Percentiles rank a stretch among this genome's conserved stretches.
These are phyloP conservation scores for Acanthis flammea DNA, from an alignment of 2,797 vertebrate genomes.

Conservation along the genomic window DNA sequence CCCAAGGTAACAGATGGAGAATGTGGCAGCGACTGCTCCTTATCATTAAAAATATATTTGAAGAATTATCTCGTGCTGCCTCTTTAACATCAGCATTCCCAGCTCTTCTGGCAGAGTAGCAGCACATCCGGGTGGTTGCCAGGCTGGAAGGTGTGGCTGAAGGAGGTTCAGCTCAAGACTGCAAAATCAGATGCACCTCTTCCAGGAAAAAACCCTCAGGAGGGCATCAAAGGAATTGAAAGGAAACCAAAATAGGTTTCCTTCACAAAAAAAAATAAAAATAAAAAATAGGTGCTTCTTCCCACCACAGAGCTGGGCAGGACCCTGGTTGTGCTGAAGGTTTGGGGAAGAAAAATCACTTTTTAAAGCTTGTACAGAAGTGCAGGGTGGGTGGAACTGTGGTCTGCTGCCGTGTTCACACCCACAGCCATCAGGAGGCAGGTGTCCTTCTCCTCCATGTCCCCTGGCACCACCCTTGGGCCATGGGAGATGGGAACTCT, in stretches of 20 bases:
- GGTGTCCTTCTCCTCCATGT: rapidly evolving
- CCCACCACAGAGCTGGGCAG: neutral
- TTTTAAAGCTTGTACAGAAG: neutral
- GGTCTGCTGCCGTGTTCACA: neutral
- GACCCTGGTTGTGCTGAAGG: neutral
- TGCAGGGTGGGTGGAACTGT: neutral
- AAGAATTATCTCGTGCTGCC: neutral
- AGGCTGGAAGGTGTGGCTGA: neutral
- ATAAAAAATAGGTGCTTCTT: neutral
- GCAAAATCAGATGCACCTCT: neutral
- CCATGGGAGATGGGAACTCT: neutral
- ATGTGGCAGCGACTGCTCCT: neutral
- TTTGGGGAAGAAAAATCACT: neutral
- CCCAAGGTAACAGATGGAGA: neutral
- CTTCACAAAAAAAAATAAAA: neutral
- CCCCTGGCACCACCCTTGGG: neutral
- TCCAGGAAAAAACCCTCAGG: neutral
- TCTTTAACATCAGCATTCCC: neutral
- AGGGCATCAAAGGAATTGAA: neutral
- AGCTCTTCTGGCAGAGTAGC: neutral
- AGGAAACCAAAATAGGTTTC: neutral
- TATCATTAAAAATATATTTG: constrained; percentile 3
- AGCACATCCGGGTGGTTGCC: neutral
- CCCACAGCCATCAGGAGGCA: neutral
- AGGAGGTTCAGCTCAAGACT: neutral